Percentiles rank a stretch among this genome's conserved stretches.
These are phyloP conservation scores for Phanerotoma sp. DNA, from an alignment of 2,888 invertebrate genomes.

Conservation along the genomic window DNA sequence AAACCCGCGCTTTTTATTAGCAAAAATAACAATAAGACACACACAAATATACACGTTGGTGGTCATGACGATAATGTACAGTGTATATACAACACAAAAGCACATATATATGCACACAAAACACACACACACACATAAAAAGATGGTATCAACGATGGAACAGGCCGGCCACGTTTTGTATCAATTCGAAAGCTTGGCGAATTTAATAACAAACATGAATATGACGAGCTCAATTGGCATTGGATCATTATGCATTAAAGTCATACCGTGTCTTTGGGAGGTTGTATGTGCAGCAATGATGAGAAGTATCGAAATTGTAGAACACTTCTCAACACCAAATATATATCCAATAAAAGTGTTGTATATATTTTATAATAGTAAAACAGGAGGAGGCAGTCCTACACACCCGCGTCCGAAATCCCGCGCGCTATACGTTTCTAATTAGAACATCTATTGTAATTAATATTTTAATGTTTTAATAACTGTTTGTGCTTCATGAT, in stretches of 20 bases:
- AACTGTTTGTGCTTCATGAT: too few relatives aligned
- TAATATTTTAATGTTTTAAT: too few relatives aligned
- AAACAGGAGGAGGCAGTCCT: conserved; percentile 5
- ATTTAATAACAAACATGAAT: too few relatives aligned
- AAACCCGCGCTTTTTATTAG: conserved; percentile 18
- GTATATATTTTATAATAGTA: conserved; percentile 3
- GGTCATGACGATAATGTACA: neutral
- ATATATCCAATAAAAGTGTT: too few relatives aligned
- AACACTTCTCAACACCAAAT: conserved; percentile 19
- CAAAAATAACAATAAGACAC: conserved; percentile 8
- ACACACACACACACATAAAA: conserved; percentile 13
- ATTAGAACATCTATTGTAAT: too few relatives aligned
- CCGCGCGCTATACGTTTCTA: conserved; percentile 21
- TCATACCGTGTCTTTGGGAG: neutral
- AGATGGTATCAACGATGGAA: conserved; percentile 5
- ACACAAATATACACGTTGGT: conserved; percentile 20
- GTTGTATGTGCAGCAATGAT: conserved; percentile 23
- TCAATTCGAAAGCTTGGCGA: too few relatives aligned
- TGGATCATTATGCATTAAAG: conserved; percentile 3
- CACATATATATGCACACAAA: conserved; percentile 21
- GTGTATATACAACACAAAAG: too few relatives aligned
- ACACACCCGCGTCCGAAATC: conserved; percentile 24
- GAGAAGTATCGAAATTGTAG: conserved; percentile 28
- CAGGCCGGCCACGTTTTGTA: conserved; percentile 12
- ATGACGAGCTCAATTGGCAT: too few relatives aligned